Conservation (phyloP, 2,888 invertebrate species). For the Erebia epiphron region DNA sequence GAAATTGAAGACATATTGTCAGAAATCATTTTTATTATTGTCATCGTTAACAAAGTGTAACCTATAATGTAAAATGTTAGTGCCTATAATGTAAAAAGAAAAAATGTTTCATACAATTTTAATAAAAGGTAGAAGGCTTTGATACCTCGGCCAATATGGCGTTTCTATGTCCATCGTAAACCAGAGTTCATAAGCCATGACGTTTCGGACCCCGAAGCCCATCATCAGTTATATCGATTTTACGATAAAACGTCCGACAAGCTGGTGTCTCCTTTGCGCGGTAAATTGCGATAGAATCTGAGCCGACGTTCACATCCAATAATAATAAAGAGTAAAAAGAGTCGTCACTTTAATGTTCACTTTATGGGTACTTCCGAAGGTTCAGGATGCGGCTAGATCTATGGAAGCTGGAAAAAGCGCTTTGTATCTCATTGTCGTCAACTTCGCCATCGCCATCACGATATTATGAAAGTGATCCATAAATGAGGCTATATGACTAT, state of each 20-base stretch:
- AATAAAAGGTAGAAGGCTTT: constrained; percentile 11
- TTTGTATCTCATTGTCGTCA: constrained; percentile 56
- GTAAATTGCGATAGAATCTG: constrained; percentile 79
- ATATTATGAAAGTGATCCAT: constrained; percentile 46
- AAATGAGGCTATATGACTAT: constrained; percentile 47
- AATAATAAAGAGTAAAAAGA: constrained; percentile 83
- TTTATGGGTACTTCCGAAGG: constrained; percentile 79
- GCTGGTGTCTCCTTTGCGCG: constrained; percentile 64
- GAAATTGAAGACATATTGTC: too few species aligned
- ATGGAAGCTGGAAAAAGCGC: constrained; percentile 66
- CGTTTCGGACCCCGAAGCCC: constrained; percentile 61
- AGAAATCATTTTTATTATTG: constrained; percentile 45
- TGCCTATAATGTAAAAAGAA: not conserved
- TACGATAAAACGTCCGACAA: constrained; percentile 73
- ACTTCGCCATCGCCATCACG: constrained; percentile 45
- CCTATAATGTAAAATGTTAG: too few species aligned
- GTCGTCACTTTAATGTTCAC: constrained; percentile 79
- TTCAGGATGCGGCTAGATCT: constrained; percentile 70
- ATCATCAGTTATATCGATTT: constrained; percentile 77
- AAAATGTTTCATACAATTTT: constrained; percentile 1
- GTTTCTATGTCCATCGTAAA: constrained; percentile 66
- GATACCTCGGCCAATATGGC: constrained; percentile 24
- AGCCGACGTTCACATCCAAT: constrained; percentile 80
- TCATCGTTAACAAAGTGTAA: not conserved
- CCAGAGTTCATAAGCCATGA: constrained; percentile 70